Evolutionary conservation across 2,797 vertebrate species (phyloP), one percentile per base, ranked within the genome.

Genomic region (Artibeus jamaicensis): DNA sequence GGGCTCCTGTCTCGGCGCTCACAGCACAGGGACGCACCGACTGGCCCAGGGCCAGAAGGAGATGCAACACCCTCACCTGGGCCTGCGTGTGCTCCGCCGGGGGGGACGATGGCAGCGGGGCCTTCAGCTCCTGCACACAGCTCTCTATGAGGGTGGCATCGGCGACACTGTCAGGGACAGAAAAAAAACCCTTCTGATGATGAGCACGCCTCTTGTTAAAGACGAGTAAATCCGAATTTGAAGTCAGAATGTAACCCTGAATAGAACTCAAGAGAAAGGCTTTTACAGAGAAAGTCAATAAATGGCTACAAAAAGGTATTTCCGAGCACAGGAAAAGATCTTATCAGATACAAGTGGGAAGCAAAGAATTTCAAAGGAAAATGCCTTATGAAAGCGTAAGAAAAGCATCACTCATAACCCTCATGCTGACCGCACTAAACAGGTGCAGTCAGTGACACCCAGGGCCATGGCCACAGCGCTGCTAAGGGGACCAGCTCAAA

Each of bases 111-210:
- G 98, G 91, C 95, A 98, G 89, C 0, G 98, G 98, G 62, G 98
- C 97, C 98, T 97, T 99, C 91, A 99, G 98, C 91, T 99, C 99
- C 96, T 97, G 97, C 90, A 99, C 86, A 86, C 96, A 99, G 92
- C 98, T 98, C 97, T 99, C 99, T 42, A 99, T 67, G 70, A 98
- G 96, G 59, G 97, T 85, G 7, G 98, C 97, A 95, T 99, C 99
- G 85, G 99, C 97, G 73, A 99, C 96, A 94, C 99, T 99, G 96
- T 55, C 90, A 97, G 97, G 94, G 34, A 71, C 53, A 95, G 78
- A 57, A 22, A 39, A 83, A 89, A 89, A 84, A 50, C 5, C 65
- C 71, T 70, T 77, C 9, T 68, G n/a, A 29, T 6, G 29, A 32
- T 42, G 6, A 24, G 19, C 2, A 37, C 29, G n/a, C 16, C 71